Base-by-base conservation (phyloP, 2,888 invertebrate genomes). In the Drosophila helvetica region DNA sequence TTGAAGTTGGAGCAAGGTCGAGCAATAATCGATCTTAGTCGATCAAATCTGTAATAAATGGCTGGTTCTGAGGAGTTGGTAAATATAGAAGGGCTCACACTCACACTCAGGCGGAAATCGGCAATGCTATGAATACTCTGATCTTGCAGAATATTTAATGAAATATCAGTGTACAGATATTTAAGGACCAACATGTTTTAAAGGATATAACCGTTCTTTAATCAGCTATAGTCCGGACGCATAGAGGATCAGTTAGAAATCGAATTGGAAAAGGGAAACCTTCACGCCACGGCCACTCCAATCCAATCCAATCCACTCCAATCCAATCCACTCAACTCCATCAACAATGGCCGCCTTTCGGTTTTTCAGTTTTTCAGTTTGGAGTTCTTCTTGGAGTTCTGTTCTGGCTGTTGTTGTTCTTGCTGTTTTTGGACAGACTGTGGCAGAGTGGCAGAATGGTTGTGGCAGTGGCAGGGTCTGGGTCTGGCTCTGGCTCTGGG, bases 291-390 rank as follows among this genome's bases (percentile, higher is more conserved):
- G n/a, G n/a, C n/a, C n/a, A 17, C n/a, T n/a, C 12, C 48, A 15
- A n/a, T 7, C 18, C 18, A 19, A 4, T 7, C 19, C 50, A n/a
- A n/a, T n/a, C n/a, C n/a, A 17, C n/a, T n/a, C 12, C 48, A 15
- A n/a, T 7, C 18, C 18, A 19, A 4, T 7, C 19, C 50, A n/a
- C 4, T n/a, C 48, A 3, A 8, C 25, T 7, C 22, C 55, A 51
- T 38, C 46, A 68, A 58, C 68, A 68, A 68, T 66, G 58, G 58
- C 57, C 55, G 58, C 68, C 66, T 58, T 67, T 68, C n/a, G n/a
- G n/a, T n/a, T n/a, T n/a, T n/a, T n/a, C n/a, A n/a, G n/a, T n/a
- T n/a, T n/a, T n/a, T 66, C 57, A 67, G 55, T 57, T 67, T 67
- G 67, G 58, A 67, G 58, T 66, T 47, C 64, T 66, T 56, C 64